Evolutionary conservation across 2,888 invertebrate species (phyloP).

Genomic region (Caenorhabditis uteleia): DNA sequence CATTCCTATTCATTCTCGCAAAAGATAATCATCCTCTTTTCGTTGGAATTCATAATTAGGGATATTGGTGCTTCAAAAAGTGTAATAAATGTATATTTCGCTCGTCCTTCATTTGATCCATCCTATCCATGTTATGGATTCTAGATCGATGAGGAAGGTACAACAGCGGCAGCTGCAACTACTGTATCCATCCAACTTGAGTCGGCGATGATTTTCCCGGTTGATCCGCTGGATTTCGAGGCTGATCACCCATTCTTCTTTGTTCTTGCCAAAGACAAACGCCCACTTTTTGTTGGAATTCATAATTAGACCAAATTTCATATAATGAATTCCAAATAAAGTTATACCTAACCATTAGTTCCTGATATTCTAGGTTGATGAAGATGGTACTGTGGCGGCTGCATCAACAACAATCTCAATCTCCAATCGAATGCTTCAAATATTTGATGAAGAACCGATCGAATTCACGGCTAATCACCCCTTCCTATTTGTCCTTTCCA

Average conservation of each 20-base stretch:
- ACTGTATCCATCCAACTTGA: constrained; percentile 29
- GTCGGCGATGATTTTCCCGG: constrained; percentile 7
- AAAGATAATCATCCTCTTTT: constrained; percentile 41
- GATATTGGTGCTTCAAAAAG: neutral
- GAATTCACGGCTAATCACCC: constrained; percentile 53
- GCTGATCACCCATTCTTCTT: constrained; percentile 62
- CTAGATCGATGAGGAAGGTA: constrained; percentile 55
- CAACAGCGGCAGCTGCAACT: constrained; percentile 60
- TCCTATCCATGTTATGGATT: too few species aligned
- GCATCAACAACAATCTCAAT: constrained; percentile 45
- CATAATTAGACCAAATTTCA: constrained; percentile 6
- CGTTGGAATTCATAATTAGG: constrained; percentile 33
- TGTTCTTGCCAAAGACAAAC: constrained; percentile 36
- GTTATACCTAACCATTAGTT: neutral
- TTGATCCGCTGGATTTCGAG: constrained; percentile 37
- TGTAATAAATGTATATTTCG: neutral
- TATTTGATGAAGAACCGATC: constrained; percentile 3
- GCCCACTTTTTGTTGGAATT: constrained; percentile 38
- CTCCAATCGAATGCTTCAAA: neutral
- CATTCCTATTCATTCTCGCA: constrained; percentile 52
- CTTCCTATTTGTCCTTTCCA: constrained; percentile 40
- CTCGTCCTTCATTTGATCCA: too few species aligned
- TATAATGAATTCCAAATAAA: neutral
- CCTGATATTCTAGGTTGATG: constrained; percentile 60
- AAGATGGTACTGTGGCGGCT: constrained; percentile 54